A percentile compares a stretch with the other conserved stretches of the same genome.
Conservation (phyloP, 1,140 invertebrate genomes). For the Bombyx mandarina region DNA sequence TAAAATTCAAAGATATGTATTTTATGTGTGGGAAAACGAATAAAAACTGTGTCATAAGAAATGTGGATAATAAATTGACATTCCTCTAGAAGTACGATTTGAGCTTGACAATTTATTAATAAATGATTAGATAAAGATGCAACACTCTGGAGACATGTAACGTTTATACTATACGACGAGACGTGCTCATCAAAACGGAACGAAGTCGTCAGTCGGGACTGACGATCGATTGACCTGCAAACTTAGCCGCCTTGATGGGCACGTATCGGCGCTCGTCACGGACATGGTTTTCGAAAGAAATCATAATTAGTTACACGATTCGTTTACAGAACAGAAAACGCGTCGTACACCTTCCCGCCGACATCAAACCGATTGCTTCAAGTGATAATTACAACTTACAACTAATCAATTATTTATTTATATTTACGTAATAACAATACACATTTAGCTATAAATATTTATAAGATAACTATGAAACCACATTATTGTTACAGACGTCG, state of each 20-base stretch:
- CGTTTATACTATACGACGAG: constrained; percentile 7
- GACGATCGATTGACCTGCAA: constrained; percentile 5
- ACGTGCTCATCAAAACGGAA: not conserved
- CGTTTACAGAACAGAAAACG: constrained; percentile 37
- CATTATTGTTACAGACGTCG: constrained; percentile 60
- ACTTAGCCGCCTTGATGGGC: not conserved
- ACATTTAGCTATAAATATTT: constrained; percentile 72
- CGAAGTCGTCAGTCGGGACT: constrained; percentile 4
- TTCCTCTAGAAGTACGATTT: constrained; percentile 49
- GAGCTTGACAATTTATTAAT: constrained; percentile 39
- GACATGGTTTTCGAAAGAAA: not conserved
- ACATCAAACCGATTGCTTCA: constrained; percentile 49
- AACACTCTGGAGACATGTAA: constrained; percentile 21
- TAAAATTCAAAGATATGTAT: constrained; percentile 59
- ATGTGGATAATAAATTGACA: constrained; percentile 42
- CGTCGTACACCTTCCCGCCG: constrained; percentile 33
- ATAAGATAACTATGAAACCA: constrained; percentile 67
- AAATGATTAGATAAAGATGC: constrained; percentile 37
- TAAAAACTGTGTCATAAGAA: constrained; percentile 8
- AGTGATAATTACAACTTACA: constrained; percentile 66
- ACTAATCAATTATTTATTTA: constrained; percentile 69
- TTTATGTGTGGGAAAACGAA: constrained; percentile 51
- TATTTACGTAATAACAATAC: constrained; percentile 70
- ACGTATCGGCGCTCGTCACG: not conserved
- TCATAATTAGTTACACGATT: constrained; percentile 30